Conservation (phyloP, 2,888 invertebrate genomes). For the Metalampra italica region DNA sequence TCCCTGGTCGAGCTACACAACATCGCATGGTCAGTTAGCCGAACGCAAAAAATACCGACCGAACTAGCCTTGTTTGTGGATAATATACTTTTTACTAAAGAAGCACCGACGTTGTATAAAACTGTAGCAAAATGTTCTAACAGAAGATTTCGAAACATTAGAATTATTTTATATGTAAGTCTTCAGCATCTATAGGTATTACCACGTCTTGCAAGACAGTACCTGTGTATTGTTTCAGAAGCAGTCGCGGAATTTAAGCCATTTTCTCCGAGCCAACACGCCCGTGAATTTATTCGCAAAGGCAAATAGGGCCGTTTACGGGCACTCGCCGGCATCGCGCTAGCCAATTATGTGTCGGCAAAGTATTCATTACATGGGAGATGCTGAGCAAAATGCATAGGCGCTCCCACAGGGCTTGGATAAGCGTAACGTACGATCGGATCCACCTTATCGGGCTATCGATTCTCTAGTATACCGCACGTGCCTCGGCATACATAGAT, state of each 20-base stretch:
- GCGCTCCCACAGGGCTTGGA: constrained; percentile 43
- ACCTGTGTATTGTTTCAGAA: constrained; percentile 33
- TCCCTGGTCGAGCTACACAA: constrained; percentile 29
- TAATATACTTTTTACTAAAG: constrained; percentile 31
- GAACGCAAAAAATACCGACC: constrained; percentile 36
- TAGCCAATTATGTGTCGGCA: constrained; percentile 54
- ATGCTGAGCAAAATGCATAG: constrained; percentile 51
- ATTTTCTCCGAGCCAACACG: constrained; percentile 13
- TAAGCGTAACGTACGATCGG: constrained; percentile 63
- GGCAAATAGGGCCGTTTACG: constrained; percentile 41
- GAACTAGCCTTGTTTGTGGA: constrained; percentile 31
- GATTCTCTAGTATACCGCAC: constrained; percentile 48
- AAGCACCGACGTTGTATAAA: constrained; percentile 10
- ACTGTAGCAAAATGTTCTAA: constrained; percentile 5
- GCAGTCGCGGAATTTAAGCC: constrained; percentile 22
- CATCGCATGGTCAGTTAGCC: constrained; percentile 38
- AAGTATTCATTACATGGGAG: constrained; percentile 62
- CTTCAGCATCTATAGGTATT: neutral
- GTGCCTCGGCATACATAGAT: constrained; percentile 59
- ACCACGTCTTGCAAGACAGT: constrained; percentile 12
- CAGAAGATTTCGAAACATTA: constrained; percentile 4
- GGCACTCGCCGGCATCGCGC: constrained; percentile 35
- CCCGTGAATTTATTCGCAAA: constrained; percentile 27
- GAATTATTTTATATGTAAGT: constrained; percentile 3
- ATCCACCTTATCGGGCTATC: constrained; percentile 58